Evolutionary conservation across 2,888 invertebrate genomes (phyloP), one percentile per base, ranked within the genome.

Genomic region (Cryptus viduatorius): DNA sequence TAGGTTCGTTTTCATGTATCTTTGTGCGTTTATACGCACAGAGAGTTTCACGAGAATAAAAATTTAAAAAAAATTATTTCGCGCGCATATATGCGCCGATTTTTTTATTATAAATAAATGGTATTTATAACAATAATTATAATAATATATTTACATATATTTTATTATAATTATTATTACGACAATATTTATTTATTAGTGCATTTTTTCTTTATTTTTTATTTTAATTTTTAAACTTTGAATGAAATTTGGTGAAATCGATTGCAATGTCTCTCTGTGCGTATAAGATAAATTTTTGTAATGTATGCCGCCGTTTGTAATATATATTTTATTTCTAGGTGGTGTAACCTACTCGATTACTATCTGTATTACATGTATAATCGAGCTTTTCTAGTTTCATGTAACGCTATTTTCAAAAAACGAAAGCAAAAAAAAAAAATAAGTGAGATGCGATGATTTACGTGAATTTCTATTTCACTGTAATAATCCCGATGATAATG

Each of bases 241-340:
- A 37, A 4, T 4, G 37, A 8, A 37, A 37, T 37, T 37, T 48
- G 2, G 12, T 12, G 24, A 1, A 31, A 14, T 31, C 59, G 59
- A 67, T 31, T 16, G 4, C 2, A n/a, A n/a, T 46, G 24, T 64
- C 79, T 77, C 79, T 77, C 61, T 82, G 72, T 85, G 19, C 84
- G 82, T 77, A 68, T 85, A 79, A 82, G 72, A 79, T 79, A 61
- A 67, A 85, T 85, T 85, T 81, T 46, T 86, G 86, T 86, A 86
- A 87, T 86, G 61, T 82, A 83, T 89, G 86, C 87, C 87, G 89
- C 88, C 88, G 84, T 88, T 86, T 90, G 89, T 91, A 91, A 92
- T 91, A 89, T 92, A 87, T 92, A 89, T 90, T 93, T 92, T 92
- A 90, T 91, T 93, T 93, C 92, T 93, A 93, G 93, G 93, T 93